These are phyloP conservation scores for Seriola aureovittata DNA, from an alignment of 2,113 vertebrate genomes.

Conservation along the genomic window DNA sequence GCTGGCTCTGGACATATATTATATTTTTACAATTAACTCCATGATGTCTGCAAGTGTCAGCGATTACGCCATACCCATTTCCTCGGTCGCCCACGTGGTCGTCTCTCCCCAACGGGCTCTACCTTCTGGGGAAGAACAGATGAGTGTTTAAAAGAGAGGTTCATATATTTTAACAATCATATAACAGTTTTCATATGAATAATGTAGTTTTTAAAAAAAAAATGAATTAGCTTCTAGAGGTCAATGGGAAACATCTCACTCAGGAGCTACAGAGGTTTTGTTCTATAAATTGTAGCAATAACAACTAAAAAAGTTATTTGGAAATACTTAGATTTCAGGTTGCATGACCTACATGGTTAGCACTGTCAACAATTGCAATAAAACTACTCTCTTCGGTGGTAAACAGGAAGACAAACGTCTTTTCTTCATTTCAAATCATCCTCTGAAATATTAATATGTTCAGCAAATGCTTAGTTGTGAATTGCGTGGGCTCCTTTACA, in stretches of 20 bases:
- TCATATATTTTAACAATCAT: slow-evolving; percentile 3
- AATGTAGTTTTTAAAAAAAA: not conserved
- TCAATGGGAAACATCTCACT: too few relatives aligned
- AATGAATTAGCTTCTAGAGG: too few relatives aligned
- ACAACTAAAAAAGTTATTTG: not conserved
- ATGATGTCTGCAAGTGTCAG: slow-evolving; percentile 43
- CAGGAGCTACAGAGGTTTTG: not conserved
- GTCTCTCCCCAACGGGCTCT: slow-evolving; percentile 93
- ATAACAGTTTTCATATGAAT: not conserved
- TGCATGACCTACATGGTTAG: not conserved
- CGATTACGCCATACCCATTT: slow-evolving; percentile 93
- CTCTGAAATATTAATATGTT: not conserved
- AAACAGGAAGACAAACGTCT: not conserved
- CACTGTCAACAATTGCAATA: not conserved
- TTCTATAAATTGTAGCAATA: not conserved
- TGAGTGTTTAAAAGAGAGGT: not conserved
- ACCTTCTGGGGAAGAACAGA: slow-evolving; percentile 86
- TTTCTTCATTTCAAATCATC: not conserved
- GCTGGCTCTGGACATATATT: slow-evolving; percentile 27
- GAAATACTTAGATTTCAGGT: not conserved
- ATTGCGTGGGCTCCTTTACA: not conserved
- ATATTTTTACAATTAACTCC: slow-evolving; percentile 27
- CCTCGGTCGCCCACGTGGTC: slow-evolving; percentile 96
- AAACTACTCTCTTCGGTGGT: not conserved
- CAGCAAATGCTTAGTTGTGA: not conserved